Conservation (phyloP, 2,888 invertebrate species). For the Leptopilina syphax region DNA sequence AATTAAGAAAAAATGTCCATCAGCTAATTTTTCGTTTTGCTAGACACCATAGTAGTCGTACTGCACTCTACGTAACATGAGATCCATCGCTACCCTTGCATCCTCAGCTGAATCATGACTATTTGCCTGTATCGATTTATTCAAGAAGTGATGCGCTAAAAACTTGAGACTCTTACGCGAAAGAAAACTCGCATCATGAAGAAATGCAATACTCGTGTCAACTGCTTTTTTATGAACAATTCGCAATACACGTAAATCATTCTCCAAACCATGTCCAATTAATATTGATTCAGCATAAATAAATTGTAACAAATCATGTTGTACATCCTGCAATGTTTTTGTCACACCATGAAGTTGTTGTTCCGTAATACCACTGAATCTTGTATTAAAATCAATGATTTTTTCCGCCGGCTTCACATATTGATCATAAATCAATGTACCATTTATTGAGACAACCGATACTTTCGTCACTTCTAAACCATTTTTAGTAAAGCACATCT, state of each 20-base stretch:
- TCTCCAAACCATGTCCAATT: slow-evolving; percentile 96
- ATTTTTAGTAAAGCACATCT: slow-evolving; percentile 95
- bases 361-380: slow-evolving; percentile 94
- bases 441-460: slow-evolving; percentile 87
- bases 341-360: slow-evolving; percentile 80
- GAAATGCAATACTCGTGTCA: slow-evolving; percentile 93
- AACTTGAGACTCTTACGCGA: slow-evolving; percentile 89
- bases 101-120: slow-evolving; percentile 96
- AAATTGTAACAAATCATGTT: slow-evolving; percentile 89
- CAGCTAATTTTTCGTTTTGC: not conserved
- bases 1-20: not conserved
- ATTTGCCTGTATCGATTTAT: slow-evolving; percentile 88
- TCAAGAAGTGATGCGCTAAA: slow-evolving; percentile 85
- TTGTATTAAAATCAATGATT: slow-evolving; percentile 95
- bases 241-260: slow-evolving; percentile 92
- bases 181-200: slow-evolving; percentile 90
- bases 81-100: slow-evolving; percentile 91
- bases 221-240: slow-evolving; percentile 90
- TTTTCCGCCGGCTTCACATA: slow-evolving; percentile 89
- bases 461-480: slow-evolving; percentile 94
- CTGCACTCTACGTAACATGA: slow-evolving; percentile 82
- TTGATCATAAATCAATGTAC: slow-evolving; percentile 88
- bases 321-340: slow-evolving; percentile 88
- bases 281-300: slow-evolving; percentile 91
- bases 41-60: slow-evolving; percentile 49